phyloP scores from a whole-genome alignment of 2,888 invertebrate genomes.

The Galeopsomyia nigrocyanea region DNA sequence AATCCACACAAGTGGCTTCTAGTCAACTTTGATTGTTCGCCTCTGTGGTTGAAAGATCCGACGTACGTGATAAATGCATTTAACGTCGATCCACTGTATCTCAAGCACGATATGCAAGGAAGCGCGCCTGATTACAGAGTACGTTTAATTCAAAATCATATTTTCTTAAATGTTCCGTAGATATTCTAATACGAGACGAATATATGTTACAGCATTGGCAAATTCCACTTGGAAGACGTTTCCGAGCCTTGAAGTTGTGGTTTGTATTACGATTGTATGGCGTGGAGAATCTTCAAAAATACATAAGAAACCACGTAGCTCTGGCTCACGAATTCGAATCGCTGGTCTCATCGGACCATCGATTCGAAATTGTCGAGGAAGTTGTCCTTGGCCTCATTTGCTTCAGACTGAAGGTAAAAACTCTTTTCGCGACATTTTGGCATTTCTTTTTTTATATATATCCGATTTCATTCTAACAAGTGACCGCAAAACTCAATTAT shows the following conservation, averaged over 20 bases:
- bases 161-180: not conserved
- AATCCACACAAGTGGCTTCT: conserved; percentile 99
- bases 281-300: conserved; percentile 86
- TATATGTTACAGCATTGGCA: conserved; percentile 84
- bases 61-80: conserved; percentile 94
- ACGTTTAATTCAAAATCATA: conserved; percentile 50
- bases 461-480: not conserved
- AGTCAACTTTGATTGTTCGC: conserved; percentile 99
- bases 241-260: conserved; percentile 94
- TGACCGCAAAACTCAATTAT: not conserved
- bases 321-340: conserved; percentile 91
- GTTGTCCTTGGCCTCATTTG: conserved; percentile 96
- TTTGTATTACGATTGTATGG: conserved; percentile 94
- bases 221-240: conserved; percentile 93
- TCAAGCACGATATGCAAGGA: conserved; percentile 94
- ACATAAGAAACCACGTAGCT: conserved; percentile 87
- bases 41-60: conserved; percentile 95
- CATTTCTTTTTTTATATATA: not conserved
- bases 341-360: conserved; percentile 79
- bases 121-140: conserved; percentile 91
- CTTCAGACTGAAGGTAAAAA: conserved; percentile 85
- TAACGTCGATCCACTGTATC: conserved; percentile 96
- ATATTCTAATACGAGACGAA: not conserved
- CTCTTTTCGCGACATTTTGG: too few relatives aligned
- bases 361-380: conserved; percentile 92